phyloP scores from a whole-genome alignment of 2,113 vertebrate genomes.

The Arenaria interpres region DNA sequence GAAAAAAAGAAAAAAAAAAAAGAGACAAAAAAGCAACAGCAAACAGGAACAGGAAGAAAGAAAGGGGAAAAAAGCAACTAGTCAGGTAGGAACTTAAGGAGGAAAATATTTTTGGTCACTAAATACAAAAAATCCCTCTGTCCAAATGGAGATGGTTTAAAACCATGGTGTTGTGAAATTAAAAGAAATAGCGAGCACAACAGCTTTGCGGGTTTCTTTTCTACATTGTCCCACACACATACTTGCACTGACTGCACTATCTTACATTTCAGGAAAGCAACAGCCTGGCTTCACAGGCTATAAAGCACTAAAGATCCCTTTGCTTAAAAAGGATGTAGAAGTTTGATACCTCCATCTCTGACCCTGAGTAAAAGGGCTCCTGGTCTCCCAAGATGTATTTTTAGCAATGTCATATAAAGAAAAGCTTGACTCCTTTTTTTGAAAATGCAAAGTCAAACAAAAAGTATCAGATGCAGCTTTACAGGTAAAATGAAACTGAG shows the following conservation, averaged over 20 bases:
- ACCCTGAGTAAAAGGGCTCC: constrained; percentile 6
- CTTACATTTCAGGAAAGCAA: neutral
- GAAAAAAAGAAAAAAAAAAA: neutral
- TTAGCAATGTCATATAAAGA: neutral
- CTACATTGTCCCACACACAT: neutral
- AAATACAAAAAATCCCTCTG: neutral
- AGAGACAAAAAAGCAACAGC: neutral
- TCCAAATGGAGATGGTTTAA: neutral
- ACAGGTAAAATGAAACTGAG: neutral
- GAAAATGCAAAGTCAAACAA: neutral
- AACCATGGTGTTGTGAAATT: neutral
- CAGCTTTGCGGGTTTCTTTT: neutral
- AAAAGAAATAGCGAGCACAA: neutral
- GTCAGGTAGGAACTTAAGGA: neutral
- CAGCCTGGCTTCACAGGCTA: neutral
- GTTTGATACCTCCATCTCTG: constrained; percentile 1
- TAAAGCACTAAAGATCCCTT: neutral
- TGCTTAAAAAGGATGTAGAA: constrained; percentile 21
- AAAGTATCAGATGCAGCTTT: neutral
- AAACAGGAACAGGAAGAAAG: neutral
- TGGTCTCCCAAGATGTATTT: neutral
- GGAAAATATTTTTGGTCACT: neutral
- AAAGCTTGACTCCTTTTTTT: neutral
- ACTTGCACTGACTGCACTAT: neutral
- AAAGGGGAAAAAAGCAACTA: neutral